These are phyloP conservation scores for Drosophila varians DNA, from an alignment of 1,140 invertebrate species.

Conservation along the genomic window DNA sequence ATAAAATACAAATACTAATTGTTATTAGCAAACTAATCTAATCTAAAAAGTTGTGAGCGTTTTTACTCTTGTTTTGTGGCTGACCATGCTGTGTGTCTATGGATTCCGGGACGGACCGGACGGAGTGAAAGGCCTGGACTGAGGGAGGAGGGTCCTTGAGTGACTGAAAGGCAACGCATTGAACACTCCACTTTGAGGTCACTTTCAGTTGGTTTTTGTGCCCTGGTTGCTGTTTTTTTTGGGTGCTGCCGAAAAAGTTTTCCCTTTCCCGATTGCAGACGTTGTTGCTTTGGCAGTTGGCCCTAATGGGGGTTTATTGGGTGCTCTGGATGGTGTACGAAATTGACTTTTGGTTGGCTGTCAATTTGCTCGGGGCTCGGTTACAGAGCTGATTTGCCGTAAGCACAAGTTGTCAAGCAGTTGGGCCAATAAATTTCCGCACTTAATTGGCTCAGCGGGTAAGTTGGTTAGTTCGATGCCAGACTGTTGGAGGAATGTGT, in stretches of 20 bases:
- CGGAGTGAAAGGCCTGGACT: background rate
- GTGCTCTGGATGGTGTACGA: conserved; percentile 73
- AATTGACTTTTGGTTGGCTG: conserved; percentile 77
- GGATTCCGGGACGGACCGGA: background rate
- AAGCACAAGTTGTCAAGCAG: conserved; percentile 64
- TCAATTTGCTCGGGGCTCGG: conserved; percentile 57
- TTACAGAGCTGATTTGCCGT: conserved; percentile 54
- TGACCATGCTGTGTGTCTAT: conserved; percentile 33
- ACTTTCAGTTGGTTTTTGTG: conserved; percentile 64
- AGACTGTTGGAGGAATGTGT: background rate
- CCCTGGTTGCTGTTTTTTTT: conserved; percentile 40
- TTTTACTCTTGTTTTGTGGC: conserved; percentile 76
- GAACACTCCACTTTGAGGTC: conserved; percentile 73
- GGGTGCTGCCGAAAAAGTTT: conserved; percentile 54
- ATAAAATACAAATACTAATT: conserved; percentile 83
- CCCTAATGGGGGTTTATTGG: conserved; percentile 70
- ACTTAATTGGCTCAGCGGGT: conserved; percentile 58
- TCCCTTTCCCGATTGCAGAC: background rate
- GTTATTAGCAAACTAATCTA: conserved; percentile 83
- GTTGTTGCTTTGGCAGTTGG: conserved; percentile 12
- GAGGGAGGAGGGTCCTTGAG: conserved; percentile 19
- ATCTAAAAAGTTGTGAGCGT: conserved; percentile 83
- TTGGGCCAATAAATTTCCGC: conserved; percentile 58
- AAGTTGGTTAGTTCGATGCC: conserved; percentile 12
- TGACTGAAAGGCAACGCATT: conserved; percentile 62